These are phyloP conservation scores for Blomia tropicalis DNA, from an alignment of 2,888 invertebrate genomes.

Conservation along the genomic window DNA sequence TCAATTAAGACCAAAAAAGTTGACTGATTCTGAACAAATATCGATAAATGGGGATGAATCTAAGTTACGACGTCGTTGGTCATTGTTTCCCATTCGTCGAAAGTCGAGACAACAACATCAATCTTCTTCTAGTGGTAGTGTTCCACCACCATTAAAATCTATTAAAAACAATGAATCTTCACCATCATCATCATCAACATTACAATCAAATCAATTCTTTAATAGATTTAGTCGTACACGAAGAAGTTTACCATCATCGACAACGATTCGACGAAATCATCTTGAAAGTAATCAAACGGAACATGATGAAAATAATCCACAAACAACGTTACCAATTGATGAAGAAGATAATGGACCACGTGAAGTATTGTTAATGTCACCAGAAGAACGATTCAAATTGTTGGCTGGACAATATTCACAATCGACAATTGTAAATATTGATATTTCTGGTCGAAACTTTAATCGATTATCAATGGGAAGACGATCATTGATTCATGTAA, in stretches of 20 bases:
- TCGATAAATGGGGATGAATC: not conserved
- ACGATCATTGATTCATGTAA: constrained; percentile 53
- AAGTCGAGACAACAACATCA: not conserved
- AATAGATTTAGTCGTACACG: not conserved
- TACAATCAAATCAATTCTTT: not conserved
- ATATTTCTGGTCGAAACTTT: constrained; percentile 71
- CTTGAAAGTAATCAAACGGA: not conserved
- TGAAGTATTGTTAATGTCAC: constrained; percentile 31
- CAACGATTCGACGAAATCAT: not conserved
- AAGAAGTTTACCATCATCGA: not conserved
- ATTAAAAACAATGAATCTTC: too few relatives aligned
- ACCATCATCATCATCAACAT: not conserved
- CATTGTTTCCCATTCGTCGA: not conserved
- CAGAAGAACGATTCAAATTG: constrained; percentile 32
- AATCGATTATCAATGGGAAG: constrained; percentile 71
- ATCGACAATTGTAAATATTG: constrained; percentile 58
- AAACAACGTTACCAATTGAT: not conserved
- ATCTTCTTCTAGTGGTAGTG: not conserved
- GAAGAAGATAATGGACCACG: constrained; percentile 1
- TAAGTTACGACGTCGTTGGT: constrained; percentile 2
- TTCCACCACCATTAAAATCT: not conserved
- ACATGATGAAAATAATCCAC: not conserved
- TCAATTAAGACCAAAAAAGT: not conserved
- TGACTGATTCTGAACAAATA: too few relatives aligned
- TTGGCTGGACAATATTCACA: constrained; percentile 30